These are phyloP conservation scores for Holcopasites calliopsidis DNA, from an alignment of 1,140 invertebrate species.

Conservation along the genomic window DNA sequence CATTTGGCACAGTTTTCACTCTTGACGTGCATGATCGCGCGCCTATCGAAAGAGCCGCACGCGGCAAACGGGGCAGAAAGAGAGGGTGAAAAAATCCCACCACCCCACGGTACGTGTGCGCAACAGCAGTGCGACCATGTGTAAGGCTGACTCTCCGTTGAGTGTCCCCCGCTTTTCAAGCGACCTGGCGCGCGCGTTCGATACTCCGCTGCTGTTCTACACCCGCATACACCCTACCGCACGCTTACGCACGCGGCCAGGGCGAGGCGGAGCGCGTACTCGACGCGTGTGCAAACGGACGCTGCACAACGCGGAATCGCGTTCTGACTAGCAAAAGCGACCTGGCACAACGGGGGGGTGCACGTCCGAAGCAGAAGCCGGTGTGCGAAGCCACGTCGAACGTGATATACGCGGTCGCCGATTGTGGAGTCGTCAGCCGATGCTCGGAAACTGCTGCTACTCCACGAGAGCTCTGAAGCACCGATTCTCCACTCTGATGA, in stretches of 20 bases:
- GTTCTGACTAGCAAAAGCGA: slow-evolving; percentile 13
- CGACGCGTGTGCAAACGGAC: neutral
- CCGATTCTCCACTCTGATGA: neutral
- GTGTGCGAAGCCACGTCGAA: slow-evolving; percentile 1
- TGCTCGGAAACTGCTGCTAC: slow-evolving; percentile 16
- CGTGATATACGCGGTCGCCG: neutral
- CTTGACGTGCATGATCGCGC: slow-evolving; percentile 56
- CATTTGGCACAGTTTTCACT: slow-evolving; percentile 62
- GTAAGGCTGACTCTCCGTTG: slow-evolving; percentile 39
- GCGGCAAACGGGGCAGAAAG: slow-evolving; percentile 37
- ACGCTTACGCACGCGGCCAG: slow-evolving; percentile 15
- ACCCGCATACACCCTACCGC: slow-evolving; percentile 14
- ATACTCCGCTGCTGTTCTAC: slow-evolving; percentile 45
- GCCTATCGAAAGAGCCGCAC: slow-evolving; percentile 53
- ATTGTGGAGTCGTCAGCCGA: neutral
- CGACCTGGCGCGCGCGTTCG: slow-evolving; percentile 41
- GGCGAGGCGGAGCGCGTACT: neutral
- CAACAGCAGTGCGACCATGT: neutral
- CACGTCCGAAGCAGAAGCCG: too few species aligned
- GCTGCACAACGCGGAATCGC: neutral
- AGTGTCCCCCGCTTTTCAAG: slow-evolving; percentile 54
- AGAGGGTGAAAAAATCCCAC: slow-evolving; percentile 29
- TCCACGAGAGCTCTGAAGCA: neutral
- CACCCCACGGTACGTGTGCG: neutral
- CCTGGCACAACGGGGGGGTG: neutral